Evolutionary conservation across 2,797 vertebrate genomes (phyloP).

Genomic region (Eulemur mongoz): DNA sequence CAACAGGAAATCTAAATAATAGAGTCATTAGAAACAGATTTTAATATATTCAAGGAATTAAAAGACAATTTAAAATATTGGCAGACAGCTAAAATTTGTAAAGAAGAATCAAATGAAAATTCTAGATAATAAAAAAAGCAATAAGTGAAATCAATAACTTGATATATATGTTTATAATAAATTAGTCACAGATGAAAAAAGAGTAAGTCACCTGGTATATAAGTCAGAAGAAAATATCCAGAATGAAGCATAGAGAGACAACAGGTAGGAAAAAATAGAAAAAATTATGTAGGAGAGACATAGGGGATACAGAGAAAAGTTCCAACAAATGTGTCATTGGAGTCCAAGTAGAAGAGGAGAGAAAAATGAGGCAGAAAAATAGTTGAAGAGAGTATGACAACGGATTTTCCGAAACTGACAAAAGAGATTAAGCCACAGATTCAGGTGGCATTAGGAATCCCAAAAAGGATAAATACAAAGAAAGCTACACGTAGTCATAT

Average conservation of each 20-base stretch:
- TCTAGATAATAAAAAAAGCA: neutral
- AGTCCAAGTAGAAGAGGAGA: neutral
- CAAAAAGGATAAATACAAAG: neutral
- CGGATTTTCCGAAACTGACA: neutral
- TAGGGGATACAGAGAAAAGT: neutral
- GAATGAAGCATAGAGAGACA: neutral
- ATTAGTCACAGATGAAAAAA: neutral
- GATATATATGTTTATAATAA: neutral
- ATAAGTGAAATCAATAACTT: neutral
- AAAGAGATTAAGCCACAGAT: neutral
- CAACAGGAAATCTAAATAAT: neutral
- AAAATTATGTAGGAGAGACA: neutral
- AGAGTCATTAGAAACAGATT: neutral
- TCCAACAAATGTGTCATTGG: neutral
- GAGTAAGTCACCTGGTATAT: neutral
- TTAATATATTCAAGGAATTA: neutral
- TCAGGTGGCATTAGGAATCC: neutral
- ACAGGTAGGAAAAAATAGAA: neutral
- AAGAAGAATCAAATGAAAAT: neutral
- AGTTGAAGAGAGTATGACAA: neutral
- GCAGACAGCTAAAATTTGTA: neutral
- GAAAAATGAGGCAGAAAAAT: neutral
- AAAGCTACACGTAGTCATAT: neutral
- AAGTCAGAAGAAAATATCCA: neutral
- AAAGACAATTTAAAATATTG: neutral